Conservation (phyloP, 2,797 vertebrate genomes). For the Arnoldichthys spilopterus region DNA sequence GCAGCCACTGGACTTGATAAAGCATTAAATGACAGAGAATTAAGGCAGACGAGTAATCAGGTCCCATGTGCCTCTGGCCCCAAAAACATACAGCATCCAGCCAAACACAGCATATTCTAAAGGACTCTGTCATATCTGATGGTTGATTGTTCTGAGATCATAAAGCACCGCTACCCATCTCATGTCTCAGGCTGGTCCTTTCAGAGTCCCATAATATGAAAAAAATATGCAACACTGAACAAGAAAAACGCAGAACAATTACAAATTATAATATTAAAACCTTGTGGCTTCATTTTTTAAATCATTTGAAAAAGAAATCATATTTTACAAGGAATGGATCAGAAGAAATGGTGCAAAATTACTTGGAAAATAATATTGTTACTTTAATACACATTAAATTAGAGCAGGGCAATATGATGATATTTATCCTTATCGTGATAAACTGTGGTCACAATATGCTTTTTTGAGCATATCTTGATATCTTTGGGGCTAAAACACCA, state of each 20-base stretch:
- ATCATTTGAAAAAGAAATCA: neutral
- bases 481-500: too few relatives aligned
- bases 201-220: neutral
- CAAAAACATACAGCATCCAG: conserved; percentile 67
- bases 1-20: conserved; percentile 89
- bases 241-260: neutral
- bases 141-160: conserved; percentile 28
- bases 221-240: neutral
- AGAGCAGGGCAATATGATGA: too few relatives aligned
- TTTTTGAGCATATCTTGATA: too few relatives aligned
- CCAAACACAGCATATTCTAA: conserved; percentile 60
- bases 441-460: too few relatives aligned
- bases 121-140: conserved; percentile 28
- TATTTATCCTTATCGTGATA: too few relatives aligned
- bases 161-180: neutral
- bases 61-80: conserved; percentile 77
- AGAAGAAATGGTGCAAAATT: neutral
- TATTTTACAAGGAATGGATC: neutral
- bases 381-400: neutral
- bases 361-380: neutral
- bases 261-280: neutral
- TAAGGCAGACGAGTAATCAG: conserved; percentile 79
- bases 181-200: neutral
- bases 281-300: neutral
- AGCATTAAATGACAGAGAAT: conserved; percentile 89